Percentiles rank a stretch among this genome's conserved stretches.
These are phyloP conservation scores for Donacobius atricapilla DNA, from an alignment of 2,113 vertebrate genomes.

Conservation along the genomic window DNA sequence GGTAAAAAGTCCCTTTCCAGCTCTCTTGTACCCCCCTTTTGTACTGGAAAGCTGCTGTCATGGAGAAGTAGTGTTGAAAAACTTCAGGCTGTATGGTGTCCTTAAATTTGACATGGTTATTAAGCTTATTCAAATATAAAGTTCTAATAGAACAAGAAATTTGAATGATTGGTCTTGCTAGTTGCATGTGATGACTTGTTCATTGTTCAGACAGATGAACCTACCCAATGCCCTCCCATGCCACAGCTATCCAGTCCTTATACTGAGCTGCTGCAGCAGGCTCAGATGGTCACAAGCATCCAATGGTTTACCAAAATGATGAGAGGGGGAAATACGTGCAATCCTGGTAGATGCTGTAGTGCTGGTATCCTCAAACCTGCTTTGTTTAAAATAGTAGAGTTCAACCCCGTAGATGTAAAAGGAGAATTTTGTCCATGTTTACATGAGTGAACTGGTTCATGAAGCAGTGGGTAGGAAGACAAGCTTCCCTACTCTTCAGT, in stretches of 20 bases:
- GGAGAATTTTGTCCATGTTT: neutral
- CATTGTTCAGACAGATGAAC: neutral
- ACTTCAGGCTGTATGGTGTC: neutral
- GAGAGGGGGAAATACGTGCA: fast-evolving
- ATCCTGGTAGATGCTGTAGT: neutral
- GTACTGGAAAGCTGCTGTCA: neutral
- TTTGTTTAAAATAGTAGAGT: neutral
- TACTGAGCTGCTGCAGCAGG: neutral
- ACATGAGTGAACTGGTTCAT: neutral
- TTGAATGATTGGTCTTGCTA: neutral
- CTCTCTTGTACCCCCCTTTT: neutral
- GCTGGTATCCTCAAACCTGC: neutral
- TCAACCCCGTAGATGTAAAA: neutral
- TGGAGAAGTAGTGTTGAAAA: neutral
- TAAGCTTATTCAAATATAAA: neutral
- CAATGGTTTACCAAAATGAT: neutral
- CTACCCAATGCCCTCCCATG: neutral
- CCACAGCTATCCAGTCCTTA: neutral
- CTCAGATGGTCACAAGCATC: neutral
- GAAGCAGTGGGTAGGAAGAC: neutral
- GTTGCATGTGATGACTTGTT: neutral
- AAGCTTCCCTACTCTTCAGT: neutral
- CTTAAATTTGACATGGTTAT: neutral
- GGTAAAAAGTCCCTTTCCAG: neutral
- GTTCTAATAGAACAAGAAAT: neutral